Percentiles rank a stretch among this genome's conserved stretches.
These are phyloP conservation scores for Mystacides longicornis DNA, from an alignment of 2,888 invertebrate species.

Conservation along the genomic window DNA sequence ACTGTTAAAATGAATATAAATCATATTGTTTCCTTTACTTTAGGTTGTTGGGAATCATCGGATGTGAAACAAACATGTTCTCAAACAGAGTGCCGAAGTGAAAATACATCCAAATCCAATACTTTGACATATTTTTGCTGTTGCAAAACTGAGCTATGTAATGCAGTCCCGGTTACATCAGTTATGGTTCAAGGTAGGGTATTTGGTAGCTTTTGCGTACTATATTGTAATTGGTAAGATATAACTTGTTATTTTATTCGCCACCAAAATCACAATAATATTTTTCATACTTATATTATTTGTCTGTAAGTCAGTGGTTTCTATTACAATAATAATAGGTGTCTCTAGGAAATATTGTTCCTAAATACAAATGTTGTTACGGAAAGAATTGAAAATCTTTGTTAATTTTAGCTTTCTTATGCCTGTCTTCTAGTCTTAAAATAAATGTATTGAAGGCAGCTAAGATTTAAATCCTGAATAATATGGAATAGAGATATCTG, in stretches of 20 bases:
- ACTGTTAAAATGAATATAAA: neutral
- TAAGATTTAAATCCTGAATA: too few relatives aligned
- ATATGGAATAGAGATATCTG: too few relatives aligned
- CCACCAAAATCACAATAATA: too few relatives aligned
- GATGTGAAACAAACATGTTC: conserved; percentile 49
- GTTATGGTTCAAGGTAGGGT: conserved; percentile 3
- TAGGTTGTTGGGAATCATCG: conserved; percentile 52
- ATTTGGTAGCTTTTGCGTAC: conserved; percentile 25
- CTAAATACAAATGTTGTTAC: too few relatives aligned
- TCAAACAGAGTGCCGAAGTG: conserved; percentile 49
- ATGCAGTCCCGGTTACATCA: conserved; percentile 49
- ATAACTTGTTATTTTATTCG: conserved; percentile 35
- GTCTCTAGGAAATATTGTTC: too few relatives aligned
- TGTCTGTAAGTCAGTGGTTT: too few relatives aligned
- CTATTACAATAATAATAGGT: too few relatives aligned
- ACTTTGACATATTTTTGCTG: conserved; percentile 74
- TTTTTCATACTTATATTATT: too few relatives aligned
- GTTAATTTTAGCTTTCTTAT: too few relatives aligned
- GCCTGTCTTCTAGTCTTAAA: too few relatives aligned
- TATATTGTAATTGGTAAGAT: conserved; percentile 39
- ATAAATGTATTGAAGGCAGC: too few relatives aligned
- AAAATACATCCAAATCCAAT: conserved; percentile 49
- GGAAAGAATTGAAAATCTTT: too few relatives aligned
- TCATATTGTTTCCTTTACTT: neutral
- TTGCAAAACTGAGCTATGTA: conserved; percentile 72